Conservation (phyloP, 2,113 vertebrate species). For the Penelope pileata region DNA sequence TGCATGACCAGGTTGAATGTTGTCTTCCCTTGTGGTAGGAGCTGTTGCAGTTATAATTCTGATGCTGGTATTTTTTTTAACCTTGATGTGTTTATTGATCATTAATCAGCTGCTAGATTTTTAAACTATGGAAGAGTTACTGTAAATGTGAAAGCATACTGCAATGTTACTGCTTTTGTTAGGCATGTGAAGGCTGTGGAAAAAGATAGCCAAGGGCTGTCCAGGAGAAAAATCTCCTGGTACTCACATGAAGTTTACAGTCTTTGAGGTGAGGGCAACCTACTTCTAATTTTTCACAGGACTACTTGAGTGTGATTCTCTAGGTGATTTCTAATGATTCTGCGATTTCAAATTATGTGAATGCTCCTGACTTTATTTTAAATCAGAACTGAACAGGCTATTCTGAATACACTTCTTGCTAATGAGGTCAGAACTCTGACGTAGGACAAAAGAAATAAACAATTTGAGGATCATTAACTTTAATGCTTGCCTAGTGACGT, state of each 20-base stretch:
- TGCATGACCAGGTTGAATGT: background rate
- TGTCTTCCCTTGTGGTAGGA: background rate
- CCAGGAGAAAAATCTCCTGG: background rate
- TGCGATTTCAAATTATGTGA: background rate
- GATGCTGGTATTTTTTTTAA: background rate
- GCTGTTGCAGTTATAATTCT: background rate
- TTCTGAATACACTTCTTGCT: background rate
- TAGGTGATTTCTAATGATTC: background rate
- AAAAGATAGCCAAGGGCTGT: background rate
- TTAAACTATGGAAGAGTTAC: background rate
- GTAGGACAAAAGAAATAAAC: constrained; percentile 4
- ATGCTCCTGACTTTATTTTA: background rate
- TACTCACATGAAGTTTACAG: background rate
- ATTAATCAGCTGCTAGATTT: background rate
- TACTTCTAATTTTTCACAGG: background rate
- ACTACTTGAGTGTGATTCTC: background rate
- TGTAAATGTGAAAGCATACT: background rate
- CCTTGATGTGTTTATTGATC: background rate
- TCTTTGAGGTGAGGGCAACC: background rate
- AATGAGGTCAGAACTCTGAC: background rate
- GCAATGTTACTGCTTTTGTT: background rate
- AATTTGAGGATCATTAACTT: constrained; percentile 30
- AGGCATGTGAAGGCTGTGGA: background rate
- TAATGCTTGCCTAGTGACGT: background rate
- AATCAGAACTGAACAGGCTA: background rate